These are phyloP conservation scores for Aplodontia rufa DNA, from an alignment of 2,113 vertebrate genomes.

Conservation along the genomic window DNA sequence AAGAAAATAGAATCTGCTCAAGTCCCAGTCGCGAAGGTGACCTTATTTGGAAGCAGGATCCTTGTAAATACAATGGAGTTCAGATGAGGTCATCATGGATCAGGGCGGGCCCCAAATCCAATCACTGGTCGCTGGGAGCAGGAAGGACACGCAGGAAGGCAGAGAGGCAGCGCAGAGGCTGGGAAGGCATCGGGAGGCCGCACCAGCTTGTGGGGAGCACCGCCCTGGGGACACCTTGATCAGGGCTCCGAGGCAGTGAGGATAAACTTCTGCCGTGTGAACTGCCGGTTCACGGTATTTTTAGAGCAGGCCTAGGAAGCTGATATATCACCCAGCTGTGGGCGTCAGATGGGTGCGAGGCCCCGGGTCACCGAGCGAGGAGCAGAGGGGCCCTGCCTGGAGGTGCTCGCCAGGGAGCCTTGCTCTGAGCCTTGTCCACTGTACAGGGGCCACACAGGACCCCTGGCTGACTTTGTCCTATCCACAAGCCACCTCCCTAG, in stretches of 20 bases:
- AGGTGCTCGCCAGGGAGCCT: not conserved
- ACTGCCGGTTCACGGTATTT: not conserved
- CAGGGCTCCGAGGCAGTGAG: not conserved
- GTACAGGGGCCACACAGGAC: not conserved
- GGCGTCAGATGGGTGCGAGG: not conserved
- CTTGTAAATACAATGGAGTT: not conserved
- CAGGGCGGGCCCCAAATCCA: not conserved
- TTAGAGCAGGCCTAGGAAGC: not conserved
- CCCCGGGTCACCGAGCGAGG: not conserved
- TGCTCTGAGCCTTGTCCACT: not conserved
- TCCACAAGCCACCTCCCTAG: accelerated
- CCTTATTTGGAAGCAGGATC: not conserved
- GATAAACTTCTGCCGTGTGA: not conserved
- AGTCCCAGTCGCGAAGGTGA: not conserved
- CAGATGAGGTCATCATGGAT: not conserved
- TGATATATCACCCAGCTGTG: not conserved
- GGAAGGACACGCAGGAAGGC: accelerated
- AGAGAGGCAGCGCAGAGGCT: not conserved
- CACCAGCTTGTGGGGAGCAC: not conserved
- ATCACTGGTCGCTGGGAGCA: not conserved
- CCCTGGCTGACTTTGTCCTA: not conserved
- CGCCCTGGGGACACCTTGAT: not conserved
- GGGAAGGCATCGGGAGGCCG: too few species aligned
- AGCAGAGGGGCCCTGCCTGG: not conserved
- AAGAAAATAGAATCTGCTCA: not conserved